phyloP scores from a whole-genome alignment of 2,888 invertebrate genomes.

The Aplocera efformata region DNA sequence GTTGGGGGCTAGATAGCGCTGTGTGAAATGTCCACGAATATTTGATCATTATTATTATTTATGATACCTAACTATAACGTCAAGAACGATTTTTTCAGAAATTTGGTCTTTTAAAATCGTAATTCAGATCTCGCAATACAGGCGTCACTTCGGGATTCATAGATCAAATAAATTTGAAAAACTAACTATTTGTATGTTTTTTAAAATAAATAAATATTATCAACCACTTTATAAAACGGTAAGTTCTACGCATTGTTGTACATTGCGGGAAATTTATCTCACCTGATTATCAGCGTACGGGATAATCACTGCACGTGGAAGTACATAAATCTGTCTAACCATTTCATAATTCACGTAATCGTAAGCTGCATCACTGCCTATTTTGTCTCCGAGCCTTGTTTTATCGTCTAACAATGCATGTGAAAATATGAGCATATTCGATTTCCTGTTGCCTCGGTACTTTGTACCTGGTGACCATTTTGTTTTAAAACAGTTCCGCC shows the following conservation, averaged over 20 bases:
- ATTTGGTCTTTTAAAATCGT: too few species aligned
- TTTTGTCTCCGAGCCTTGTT: slow-evolving; percentile 4
- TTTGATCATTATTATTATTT: too few species aligned
- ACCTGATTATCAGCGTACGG: slow-evolving; percentile 8
- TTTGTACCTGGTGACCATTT: too few species aligned
- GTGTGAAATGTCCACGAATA: too few species aligned
- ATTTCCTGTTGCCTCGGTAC: not conserved
- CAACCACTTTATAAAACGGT: not conserved
- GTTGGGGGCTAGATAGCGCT: too few species aligned
- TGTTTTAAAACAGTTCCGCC: too few species aligned
- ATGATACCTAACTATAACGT: too few species aligned
- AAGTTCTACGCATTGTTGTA: not conserved
- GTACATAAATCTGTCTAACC: slow-evolving; percentile 13
- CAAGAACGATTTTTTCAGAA: too few species aligned
- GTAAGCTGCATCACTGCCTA: slow-evolving; percentile 5
- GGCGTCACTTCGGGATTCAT: too few species aligned
- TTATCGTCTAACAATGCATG: not conserved
- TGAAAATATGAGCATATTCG: not conserved
- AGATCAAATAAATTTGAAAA: too few species aligned
- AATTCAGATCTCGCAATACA: too few species aligned
- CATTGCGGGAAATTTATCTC: slow-evolving; percentile 14
- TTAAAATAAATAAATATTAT: not conserved
- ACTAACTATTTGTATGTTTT: too few species aligned
- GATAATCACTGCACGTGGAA: slow-evolving; percentile 11
- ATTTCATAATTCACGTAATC: slow-evolving; percentile 17